Evolutionary conservation across 1,140 invertebrate genomes (phyloP).

Genomic region (Drosophila navojoa): DNA sequence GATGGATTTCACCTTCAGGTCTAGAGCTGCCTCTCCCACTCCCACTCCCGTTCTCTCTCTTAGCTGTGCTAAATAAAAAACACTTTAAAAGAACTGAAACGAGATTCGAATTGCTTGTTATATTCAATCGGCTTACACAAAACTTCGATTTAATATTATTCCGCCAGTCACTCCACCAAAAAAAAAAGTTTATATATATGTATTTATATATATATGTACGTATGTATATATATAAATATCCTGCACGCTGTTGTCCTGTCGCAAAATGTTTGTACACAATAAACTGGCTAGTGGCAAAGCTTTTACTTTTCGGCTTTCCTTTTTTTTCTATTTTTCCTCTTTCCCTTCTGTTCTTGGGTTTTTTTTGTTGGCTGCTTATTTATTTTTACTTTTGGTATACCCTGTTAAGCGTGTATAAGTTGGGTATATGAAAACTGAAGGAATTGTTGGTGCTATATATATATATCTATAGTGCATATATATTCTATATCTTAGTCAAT

Average conservation of each 20-base stretch:
- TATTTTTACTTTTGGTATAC: constrained; percentile 39
- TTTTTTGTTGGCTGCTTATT: constrained; percentile 46
- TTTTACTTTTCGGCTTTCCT: constrained; percentile 80
- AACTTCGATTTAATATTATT: constrained; percentile 74
- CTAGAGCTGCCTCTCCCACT: neutral
- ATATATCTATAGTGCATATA: no score
- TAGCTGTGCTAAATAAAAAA: neutral
- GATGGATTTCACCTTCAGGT: constrained; percentile 30
- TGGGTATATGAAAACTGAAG: constrained; percentile 10
- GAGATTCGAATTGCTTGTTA: constrained; percentile 59
- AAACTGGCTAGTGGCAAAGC: constrained; percentile 58
- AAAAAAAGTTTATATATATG: neutral
- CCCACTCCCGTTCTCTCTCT: neutral
- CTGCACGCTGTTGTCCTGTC: constrained; percentile 21
- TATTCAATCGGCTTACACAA: constrained; percentile 57
- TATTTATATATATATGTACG: neutral
- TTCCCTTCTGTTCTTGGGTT: neutral
- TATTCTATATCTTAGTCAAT: no score
- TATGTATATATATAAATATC: neutral
- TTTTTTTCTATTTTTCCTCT: constrained; percentile 33
- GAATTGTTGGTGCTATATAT: no score
- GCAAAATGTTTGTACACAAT: constrained; percentile 78
- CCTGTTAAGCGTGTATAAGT: constrained; percentile 21
- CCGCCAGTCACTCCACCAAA: constrained; percentile 31
- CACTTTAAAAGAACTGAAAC: constrained; percentile 64